phyloP scores from a whole-genome alignment of 2,113 vertebrate genomes.

The Willisornis vidua region DNA sequence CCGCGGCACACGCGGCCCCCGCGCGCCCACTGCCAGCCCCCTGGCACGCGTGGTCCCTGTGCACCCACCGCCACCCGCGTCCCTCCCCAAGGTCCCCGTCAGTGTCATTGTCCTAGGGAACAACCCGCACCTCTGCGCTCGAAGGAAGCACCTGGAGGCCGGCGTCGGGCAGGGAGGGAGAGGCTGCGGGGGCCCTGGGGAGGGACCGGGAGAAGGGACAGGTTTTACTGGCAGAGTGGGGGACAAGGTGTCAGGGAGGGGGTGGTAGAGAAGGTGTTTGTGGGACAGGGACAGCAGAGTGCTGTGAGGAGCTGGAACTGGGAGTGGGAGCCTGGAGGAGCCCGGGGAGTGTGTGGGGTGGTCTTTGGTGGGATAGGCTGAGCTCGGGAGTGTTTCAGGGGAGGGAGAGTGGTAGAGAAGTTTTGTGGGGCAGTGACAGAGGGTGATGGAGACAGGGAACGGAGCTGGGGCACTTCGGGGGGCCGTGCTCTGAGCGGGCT shows the following conservation, averaged over 20 bases:
- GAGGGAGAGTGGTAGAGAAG: neutral
- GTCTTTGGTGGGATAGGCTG: neutral
- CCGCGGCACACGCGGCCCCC: accelerated
- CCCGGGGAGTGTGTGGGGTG: accelerated
- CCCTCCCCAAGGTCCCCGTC: neutral
- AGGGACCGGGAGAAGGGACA: neutral
- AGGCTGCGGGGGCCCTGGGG: neutral
- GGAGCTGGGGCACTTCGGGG: neutral
- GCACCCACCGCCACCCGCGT: neutral
- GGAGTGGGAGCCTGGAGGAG: neutral
- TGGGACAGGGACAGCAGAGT: neutral
- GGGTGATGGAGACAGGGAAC: no score
- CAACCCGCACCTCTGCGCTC: accelerated
- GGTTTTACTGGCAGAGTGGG: neutral
- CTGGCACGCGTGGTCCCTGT: neutral
- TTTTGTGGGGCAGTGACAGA: neutral
- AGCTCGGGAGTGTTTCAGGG: neutral
- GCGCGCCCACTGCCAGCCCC: no score
- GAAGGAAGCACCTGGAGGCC: accelerated
- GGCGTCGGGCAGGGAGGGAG: neutral
- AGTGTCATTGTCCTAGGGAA: neutral
- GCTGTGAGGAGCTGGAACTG: neutral
- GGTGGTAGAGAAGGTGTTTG: neutral
- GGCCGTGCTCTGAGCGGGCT: no score
- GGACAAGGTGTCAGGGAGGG: neutral